phyloP scores from a whole-genome alignment of 1,140 invertebrate genomes.

The Aphelinus atriplicis region DNA sequence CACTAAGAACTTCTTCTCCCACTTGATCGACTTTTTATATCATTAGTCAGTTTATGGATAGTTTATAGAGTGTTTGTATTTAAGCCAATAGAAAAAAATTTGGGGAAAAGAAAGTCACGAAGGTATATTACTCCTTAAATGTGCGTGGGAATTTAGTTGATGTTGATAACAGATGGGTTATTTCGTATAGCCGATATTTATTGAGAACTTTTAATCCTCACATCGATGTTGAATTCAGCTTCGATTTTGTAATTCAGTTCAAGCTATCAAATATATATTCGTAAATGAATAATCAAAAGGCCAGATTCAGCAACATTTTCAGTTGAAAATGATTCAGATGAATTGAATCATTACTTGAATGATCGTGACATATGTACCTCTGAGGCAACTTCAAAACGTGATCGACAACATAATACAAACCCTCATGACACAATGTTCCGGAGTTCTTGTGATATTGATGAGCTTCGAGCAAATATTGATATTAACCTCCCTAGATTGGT shows the following conservation, averaged over 20 bases:
- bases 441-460: not conserved
- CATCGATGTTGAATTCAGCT: slow-evolving; percentile 51
- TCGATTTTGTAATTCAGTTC: slow-evolving; percentile 46
- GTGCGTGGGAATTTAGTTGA: not conserved
- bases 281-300: slow-evolving; percentile 50
- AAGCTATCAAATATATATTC: slow-evolving; percentile 52
- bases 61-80: too few species aligned
- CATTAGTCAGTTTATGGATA: too few species aligned
- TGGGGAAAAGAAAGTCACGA: too few species aligned
- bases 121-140: too few species aligned
- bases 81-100: too few species aligned
- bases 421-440: too few species aligned
- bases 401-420: too few species aligned
- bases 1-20: too few species aligned
- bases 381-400: too few species aligned
- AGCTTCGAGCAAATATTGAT: not conserved
- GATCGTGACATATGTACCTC: slow-evolving; percentile 49
- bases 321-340: slow-evolving; percentile 14
- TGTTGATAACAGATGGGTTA: slow-evolving; percentile 50
- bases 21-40: too few species aligned
- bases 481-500: not conserved
- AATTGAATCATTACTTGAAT: not conserved
- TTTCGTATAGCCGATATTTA: slow-evolving; percentile 54
- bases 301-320: slow-evolving; percentile 42
- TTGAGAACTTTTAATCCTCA: slow-evolving; percentile 48